Evolutionary conservation across 2,797 vertebrate genomes (phyloP).

Genomic region (Callimico goeldii): DNA sequence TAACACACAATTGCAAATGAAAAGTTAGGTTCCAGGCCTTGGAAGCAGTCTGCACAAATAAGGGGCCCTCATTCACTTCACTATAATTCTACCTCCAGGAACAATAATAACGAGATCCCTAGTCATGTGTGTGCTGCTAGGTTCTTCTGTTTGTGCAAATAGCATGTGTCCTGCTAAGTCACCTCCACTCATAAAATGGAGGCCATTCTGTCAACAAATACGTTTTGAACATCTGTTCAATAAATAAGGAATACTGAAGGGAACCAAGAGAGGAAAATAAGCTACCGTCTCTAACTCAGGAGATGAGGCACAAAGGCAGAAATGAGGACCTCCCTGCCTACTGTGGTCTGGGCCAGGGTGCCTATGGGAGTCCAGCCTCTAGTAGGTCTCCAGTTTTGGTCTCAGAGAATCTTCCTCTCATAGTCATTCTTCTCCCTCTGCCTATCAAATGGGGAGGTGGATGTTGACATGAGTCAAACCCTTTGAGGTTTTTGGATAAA

Average conservation of each 20-base stretch:
- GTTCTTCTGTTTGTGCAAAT: not conserved
- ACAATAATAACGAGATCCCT: not conserved
- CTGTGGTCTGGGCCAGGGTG: not conserved
- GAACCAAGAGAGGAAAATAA: not conserved
- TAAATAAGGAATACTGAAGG: not conserved
- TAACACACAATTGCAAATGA: not conserved
- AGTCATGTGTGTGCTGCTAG: not conserved
- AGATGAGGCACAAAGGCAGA: not conserved
- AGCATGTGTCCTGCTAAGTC: not conserved
- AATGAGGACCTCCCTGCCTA: accelerated
- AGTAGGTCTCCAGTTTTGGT: not conserved
- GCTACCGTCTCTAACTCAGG: not conserved
- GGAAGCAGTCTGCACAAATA: not conserved
- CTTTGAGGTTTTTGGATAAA: not conserved
- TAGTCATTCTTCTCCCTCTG: not conserved
- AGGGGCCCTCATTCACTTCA: not conserved
- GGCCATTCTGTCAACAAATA: not conserved
- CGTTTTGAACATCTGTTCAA: accelerated
- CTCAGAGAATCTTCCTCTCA: not conserved
- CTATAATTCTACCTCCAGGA: not conserved
- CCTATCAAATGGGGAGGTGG: not conserved
- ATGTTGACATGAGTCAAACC: not conserved
- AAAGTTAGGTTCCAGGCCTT: not conserved
- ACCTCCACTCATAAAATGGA: not conserved
- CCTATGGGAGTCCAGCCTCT: not conserved